Base-by-base conservation (phyloP, 2,797 vertebrate species). In the Micropoecilia bifurca region DNA sequence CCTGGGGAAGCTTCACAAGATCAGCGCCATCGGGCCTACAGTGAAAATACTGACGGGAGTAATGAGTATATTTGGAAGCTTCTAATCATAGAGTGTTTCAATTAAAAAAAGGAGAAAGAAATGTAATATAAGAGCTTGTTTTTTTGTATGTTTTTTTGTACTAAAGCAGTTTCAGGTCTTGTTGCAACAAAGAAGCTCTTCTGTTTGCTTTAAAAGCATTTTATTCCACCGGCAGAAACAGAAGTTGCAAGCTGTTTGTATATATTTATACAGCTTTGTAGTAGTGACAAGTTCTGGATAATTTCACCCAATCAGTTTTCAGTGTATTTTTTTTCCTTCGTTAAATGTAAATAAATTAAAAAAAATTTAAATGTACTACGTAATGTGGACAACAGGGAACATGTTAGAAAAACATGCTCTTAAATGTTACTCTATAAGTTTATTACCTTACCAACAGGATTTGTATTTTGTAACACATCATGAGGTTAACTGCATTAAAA, bases 41-140 rank as follows among this genome's bases (percentile, higher is more conserved):
- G 80, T 81, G 76, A 89, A 88, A 88, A 79, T 82, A 86, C 85
- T 76, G 82, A 90, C 76, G 78, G 30, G 74, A 77, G 84, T 79
- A 80, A 83, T 86, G 76, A 71, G 83, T 90, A 89, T 89, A 86
- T 91, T 75, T 90, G 74, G 83, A 87, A 76, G 28, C 71, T 53
- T 88, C 63, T 77, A 71, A 83, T 79, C 83, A 25, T 30, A 1
- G 18, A 79, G 66, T 69, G 73, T 85, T 76, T 80, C 80, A 78
- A 48, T 82, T 76, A 69, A 74, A 80, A 77, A 76, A 6, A 61
- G 69, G 59, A 83, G 57, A 87, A 82, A 89, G 79, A 53, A 39
- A 48, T 85, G 73, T 73, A 83, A 73, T 74, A 72, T 75, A 28
- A 73, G 25, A 61, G 63, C 10, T n/a, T 7, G 12, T 46, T 46